Conservation (phyloP, 1,140 invertebrate species). For the Drosophila burlai region DNA sequence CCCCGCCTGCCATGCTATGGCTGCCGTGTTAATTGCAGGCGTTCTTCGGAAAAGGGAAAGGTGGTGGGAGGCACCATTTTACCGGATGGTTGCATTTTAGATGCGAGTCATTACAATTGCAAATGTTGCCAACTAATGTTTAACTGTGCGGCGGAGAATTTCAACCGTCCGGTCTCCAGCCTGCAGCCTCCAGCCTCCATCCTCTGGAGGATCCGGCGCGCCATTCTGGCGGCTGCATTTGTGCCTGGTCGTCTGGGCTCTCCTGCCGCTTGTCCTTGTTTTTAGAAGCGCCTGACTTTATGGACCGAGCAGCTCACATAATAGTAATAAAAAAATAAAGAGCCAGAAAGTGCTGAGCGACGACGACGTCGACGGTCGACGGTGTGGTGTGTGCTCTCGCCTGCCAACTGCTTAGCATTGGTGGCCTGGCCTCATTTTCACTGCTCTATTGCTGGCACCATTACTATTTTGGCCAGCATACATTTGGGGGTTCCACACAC, state of each 20-base stretch:
- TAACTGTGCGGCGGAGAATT: slow-evolving; percentile 53
- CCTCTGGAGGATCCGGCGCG: slow-evolving; percentile 49
- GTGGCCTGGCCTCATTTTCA: slow-evolving; percentile 39
- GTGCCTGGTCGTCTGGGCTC: slow-evolving; percentile 8
- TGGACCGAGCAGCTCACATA: slow-evolving; percentile 28
- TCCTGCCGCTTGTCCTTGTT: slow-evolving; percentile 33
- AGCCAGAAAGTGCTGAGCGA: slow-evolving; percentile 42
- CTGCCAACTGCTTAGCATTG: slow-evolving; percentile 43
- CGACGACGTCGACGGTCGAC: too few relatives aligned
- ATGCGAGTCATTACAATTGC: slow-evolving; percentile 75
- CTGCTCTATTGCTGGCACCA: slow-evolving; percentile 22
- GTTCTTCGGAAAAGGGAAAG: slow-evolving; percentile 8
- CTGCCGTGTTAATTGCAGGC: slow-evolving; percentile 48
- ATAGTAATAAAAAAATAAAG: slow-evolving; percentile 45
- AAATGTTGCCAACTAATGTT: slow-evolving; percentile 78
- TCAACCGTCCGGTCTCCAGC: background rate
- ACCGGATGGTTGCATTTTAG: slow-evolving; percentile 53
- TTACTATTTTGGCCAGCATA: slow-evolving; percentile 28
- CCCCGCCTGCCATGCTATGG: background rate
- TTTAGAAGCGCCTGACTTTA: slow-evolving; percentile 18
- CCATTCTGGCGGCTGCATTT: slow-evolving; percentile 53
- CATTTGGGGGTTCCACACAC: slow-evolving; percentile 3
- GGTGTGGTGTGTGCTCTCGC: background rate
- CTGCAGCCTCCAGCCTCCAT: background rate
- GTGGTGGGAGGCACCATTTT: slow-evolving; percentile 34